Base-by-base conservation (phyloP, 2,797 vertebrate species). In the Macropodus opercularis region DNA sequence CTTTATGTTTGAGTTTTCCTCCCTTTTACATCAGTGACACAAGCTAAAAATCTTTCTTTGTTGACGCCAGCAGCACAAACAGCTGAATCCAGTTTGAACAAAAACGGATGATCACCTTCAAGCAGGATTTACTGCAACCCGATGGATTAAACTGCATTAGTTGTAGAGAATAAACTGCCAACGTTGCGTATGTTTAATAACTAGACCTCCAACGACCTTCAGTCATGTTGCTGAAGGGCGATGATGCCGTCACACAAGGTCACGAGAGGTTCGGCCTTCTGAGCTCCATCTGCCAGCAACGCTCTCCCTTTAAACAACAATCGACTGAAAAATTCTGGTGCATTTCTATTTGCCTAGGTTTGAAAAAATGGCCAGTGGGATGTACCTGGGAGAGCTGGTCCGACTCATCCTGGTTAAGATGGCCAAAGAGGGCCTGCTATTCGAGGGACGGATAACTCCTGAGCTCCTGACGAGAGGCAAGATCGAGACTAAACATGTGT, bases 361-460 rank as follows among this genome's bases (percentile, higher is more conserved):
- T 85, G 98, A 99, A 80, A 99, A 99, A 93, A 97, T 99, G 98
- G 95, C 95, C 79, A 98, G 98, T 0, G 98, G 98, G 39, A 90
- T 98, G 94, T 98, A 99, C 88, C 91, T 98, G 92, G 98, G 98
- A 0, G 98, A 99, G 82, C 92, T 99, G 70, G 96, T 99, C n/a
- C 92, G 97, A 29, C 94, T 99, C 69, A 97, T 99, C 75, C 89
- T 99, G 77, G 97, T 99, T n/a, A 99, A 99, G 87, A 99, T 99
- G 98, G 97, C 96, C 77, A 99, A 98, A 77, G 96, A 98, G 54
- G 94, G 96, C 8, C 89, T 98, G 27, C 89, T 99, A 1, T 99
- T 99, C 75, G 97, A 99, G 79, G 97, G 98, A 0, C 92, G 94
- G 27, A 98, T 99, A 62, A 98, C 97, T 9, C 96, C 98, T 0